Conservation (phyloP, 2,113 vertebrate genomes). For the Petromus typicus region DNA sequence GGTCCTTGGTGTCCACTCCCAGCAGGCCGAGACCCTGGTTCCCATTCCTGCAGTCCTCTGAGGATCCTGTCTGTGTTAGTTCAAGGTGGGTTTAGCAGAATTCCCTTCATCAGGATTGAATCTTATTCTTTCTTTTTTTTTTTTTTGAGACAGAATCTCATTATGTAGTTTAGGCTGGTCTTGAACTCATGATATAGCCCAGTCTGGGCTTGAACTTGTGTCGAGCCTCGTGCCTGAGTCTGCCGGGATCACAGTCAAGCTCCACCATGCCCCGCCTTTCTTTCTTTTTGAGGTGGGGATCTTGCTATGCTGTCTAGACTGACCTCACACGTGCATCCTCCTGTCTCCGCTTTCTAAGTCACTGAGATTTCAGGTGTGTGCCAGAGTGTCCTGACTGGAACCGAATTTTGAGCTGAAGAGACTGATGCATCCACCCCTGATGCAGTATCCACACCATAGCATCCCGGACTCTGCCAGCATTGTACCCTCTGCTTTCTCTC, state of each 20-base stretch:
- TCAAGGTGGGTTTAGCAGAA: neutral
- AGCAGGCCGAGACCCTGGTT: neutral
- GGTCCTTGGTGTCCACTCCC: neutral
- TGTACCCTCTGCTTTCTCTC: neutral
- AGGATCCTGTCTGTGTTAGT: neutral
- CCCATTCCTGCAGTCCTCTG: neutral
- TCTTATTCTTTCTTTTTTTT: neutral
- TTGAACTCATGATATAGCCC: neutral
- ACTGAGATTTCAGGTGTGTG: neutral
- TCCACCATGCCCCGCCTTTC: neutral
- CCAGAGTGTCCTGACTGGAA: neutral
- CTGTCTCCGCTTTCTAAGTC: neutral
- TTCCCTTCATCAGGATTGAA: neutral
- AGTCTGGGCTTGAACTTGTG: neutral
- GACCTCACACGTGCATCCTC: neutral
- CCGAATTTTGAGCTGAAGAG: neutral
- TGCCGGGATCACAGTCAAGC: neutral
- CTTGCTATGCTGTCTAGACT: neutral
- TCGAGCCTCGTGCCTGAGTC: neutral
- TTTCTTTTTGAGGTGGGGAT: neutral
- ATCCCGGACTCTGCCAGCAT: accelerated
- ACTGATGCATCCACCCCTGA: neutral
- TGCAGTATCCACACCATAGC: neutral
- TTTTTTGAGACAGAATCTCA: neutral
- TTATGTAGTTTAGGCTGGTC: neutral